Evolutionary conservation across 2,113 vertebrate genomes (phyloP), one percentile per base, ranked within the genome.

Genomic region (Phalacrocorax aristotelis): DNA sequence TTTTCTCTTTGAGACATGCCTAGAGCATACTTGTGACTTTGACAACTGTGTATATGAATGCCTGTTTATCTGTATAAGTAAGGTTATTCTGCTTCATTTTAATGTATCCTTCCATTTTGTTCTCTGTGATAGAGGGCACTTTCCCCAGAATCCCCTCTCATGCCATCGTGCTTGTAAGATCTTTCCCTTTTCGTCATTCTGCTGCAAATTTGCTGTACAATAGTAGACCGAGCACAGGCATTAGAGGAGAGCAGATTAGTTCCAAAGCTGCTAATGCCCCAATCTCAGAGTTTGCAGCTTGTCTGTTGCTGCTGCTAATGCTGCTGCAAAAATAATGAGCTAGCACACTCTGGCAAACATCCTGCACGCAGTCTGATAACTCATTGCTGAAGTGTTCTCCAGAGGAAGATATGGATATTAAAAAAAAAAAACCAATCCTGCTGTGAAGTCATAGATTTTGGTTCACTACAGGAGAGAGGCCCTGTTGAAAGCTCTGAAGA

Each of bases 201-300:
- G 36, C 52, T 44, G 21, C 10, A 16, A 60, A 61, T 82, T 78
- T 71, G 69, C 60, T 84, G 20, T 75, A 14, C 22, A 30, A 34
- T 3, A 9, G 55, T 64, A 79, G 83, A 32, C 48, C 79, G 77
- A 85, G 72, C 38, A 66, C 32, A 75, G 65, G 74, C 65, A 68
- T 90, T 74, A 87, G 69, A 55, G 51, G 57, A 81, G 83, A 94
- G 55, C 55, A 75, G 89, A 78, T 95, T 87, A 87, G n/a, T 82
- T 91, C 61, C 51, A 64, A 89, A 83, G 65, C 77, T 91, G 60
- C 60, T 87, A 64, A 91, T 87, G 77, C 65, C 72, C 46, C 51
- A 27, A 0, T 71, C 87, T 86, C 22, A 2, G 42, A 0, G 5
- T 38, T 78, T 51, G n/a, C 9, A 7, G 69, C 42, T 86, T 9